These are phyloP conservation scores for Zaprionus lineosus DNA, from an alignment of 2,888 invertebrate species.

Conservation along the genomic window DNA sequence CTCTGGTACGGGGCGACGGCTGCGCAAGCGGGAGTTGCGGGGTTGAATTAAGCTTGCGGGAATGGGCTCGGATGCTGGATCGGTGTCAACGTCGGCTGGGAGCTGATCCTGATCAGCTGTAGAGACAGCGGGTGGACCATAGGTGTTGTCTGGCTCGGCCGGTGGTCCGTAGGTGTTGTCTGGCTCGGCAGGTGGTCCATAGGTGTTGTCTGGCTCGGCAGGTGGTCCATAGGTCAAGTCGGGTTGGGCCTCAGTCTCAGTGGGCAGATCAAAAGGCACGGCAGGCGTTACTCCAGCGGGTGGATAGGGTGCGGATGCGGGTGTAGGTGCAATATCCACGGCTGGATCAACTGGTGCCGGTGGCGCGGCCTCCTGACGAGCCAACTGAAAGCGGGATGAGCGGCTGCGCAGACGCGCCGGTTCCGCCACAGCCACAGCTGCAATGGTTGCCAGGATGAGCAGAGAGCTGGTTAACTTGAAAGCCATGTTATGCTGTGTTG, in stretches of 20 bases:
- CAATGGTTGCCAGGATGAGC: slow-evolving; percentile 56
- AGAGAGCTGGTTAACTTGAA: slow-evolving; percentile 59
- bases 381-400: slow-evolving; percentile 59
- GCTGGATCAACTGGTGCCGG: slow-evolving; percentile 46
- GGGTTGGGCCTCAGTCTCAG: slow-evolving; percentile 68
- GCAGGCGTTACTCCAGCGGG: slow-evolving; percentile 76
- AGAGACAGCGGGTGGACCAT: slow-evolving; percentile 60
- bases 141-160: slow-evolving; percentile 62
- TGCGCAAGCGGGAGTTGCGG: slow-evolving; percentile 56
- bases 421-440: slow-evolving; percentile 55
- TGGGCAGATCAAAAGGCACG: slow-evolving; percentile 73
- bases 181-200: slow-evolving; percentile 58
- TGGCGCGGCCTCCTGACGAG: slow-evolving; percentile 68
- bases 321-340: slow-evolving; percentile 40
- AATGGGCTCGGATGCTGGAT: slow-evolving; percentile 53
- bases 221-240: slow-evolving; percentile 68
- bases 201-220: slow-evolving; percentile 47
- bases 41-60: slow-evolving; percentile 66
- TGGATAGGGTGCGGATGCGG: slow-evolving; percentile 68
- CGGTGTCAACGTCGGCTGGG: slow-evolving; percentile 30
- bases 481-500: slow-evolving; percentile 64
- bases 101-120: slow-evolving; percentile 45
- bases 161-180: slow-evolving; percentile 66
- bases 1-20: slow-evolving; percentile 51
- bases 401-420: slow-evolving; percentile 57